These are phyloP conservation scores for Drosophila arizonae DNA, from an alignment of 1,140 invertebrate genomes.

Conservation along the genomic window DNA sequence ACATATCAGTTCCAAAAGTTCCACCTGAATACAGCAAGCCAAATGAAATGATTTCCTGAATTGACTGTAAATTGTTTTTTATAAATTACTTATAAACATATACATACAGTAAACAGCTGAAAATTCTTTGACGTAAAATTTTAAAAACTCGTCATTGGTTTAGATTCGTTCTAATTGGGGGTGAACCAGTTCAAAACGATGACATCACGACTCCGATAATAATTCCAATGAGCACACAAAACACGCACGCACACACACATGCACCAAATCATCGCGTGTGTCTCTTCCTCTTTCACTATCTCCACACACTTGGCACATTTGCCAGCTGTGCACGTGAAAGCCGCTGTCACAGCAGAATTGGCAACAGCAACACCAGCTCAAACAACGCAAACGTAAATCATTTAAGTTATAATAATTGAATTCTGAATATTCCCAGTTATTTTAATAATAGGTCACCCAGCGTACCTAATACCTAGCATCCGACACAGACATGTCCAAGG, in stretches of 20 bases:
- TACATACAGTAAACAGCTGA: background rate
- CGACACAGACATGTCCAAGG: slow-evolving; percentile 83
- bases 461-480: too few species aligned
- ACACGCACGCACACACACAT: background rate
- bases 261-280: slow-evolving; percentile 20
- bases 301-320: slow-evolving; percentile 44
- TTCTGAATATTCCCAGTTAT: background rate
- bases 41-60: background rate
- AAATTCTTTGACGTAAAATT: background rate
- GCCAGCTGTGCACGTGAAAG: slow-evolving; percentile 75
- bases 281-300: slow-evolving; percentile 20
- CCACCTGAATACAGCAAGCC: background rate
- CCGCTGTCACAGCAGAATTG: slow-evolving; percentile 16
- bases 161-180: background rate
- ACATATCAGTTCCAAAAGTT: slow-evolving; percentile 7
- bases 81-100: background rate
- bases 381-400: slow-evolving; percentile 20
- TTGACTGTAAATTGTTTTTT: background rate
- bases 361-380: slow-evolving; percentile 3
- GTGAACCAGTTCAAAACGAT: slow-evolving; percentile 37
- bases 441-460: background rate
- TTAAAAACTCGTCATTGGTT: background rate
- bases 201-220: slow-evolving; percentile 40
- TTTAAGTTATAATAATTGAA: background rate
- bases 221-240: slow-evolving; percentile 17